Percentiles rank a stretch among this genome's conserved stretches.
These are phyloP conservation scores for Mythimna ferrago DNA, from an alignment of 2,888 invertebrate species.

Conservation along the genomic window DNA sequence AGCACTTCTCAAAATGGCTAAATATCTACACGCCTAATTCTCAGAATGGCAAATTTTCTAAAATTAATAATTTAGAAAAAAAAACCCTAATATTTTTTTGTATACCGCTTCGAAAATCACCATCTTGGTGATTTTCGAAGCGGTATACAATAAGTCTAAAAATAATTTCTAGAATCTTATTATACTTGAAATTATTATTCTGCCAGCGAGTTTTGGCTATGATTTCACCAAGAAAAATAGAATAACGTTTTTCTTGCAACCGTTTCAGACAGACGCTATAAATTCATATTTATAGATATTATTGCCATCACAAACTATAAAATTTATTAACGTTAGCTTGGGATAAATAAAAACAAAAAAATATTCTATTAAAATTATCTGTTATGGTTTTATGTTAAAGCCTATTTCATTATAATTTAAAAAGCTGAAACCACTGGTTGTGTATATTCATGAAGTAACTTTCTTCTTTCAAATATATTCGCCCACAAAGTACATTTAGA, in stretches of 20 bases:
- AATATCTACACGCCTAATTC: too few relatives aligned
- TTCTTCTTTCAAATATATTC: neutral
- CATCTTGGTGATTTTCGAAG: neutral
- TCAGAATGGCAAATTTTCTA: neutral
- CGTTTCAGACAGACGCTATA: constrained; percentile 6
- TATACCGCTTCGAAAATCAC: too few relatives aligned
- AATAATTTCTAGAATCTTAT: neutral
- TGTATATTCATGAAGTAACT: neutral
- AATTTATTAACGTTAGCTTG: constrained; percentile 28
- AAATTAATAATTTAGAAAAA: neutral
- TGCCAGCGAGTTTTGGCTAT: neutral
- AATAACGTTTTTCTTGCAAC: neutral
- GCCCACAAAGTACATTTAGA: constrained; percentile 3
- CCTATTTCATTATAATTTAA: neutral
- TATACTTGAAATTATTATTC: constrained; percentile 17
- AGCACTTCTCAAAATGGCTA: too few relatives aligned
- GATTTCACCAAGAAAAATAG: constrained; percentile 5
- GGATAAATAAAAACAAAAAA: constrained; percentile 3
- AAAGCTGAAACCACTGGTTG: neutral
- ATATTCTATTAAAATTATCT: too few relatives aligned
- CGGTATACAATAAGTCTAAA: neutral
- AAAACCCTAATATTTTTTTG: too few relatives aligned
- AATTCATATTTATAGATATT: constrained; percentile 31
- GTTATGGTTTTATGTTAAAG: neutral
- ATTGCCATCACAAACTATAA: neutral